phyloP scores from a whole-genome alignment of 2,888 invertebrate genomes.

The Zaprionus obscuricornis region DNA sequence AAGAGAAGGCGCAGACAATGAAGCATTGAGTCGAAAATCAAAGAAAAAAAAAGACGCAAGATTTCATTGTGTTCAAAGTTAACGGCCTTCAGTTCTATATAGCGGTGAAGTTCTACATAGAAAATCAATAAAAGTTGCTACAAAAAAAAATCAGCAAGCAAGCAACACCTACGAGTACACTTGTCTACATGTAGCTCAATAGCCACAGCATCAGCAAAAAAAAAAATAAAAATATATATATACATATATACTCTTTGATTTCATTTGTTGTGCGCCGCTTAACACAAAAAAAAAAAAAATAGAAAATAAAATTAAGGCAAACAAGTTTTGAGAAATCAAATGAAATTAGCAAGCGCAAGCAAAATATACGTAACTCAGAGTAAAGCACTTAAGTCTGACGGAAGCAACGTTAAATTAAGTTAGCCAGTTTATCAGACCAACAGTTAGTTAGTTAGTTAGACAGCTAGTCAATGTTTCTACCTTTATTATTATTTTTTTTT shows the following conservation, averaged over 20 bases:
- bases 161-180: slow-evolving; percentile 56
- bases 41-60: slow-evolving; percentile 6
- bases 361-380: too few species aligned
- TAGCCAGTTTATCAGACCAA: too few species aligned
- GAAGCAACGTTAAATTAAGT: too few species aligned
- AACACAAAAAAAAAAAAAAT: slow-evolving; percentile 3
- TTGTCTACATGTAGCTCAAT: too few species aligned
- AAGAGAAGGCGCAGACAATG: slow-evolving; percentile 22
- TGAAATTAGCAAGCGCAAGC: slow-evolving; percentile 42
- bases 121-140: slow-evolving; percentile 27
- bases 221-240: too few species aligned
- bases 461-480: too few species aligned
- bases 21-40: slow-evolving; percentile 27
- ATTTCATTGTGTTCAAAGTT: slow-evolving; percentile 37
- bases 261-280: slow-evolving; percentile 55
- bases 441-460: slow-evolving; percentile 20
- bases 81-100: slow-evolving; percentile 61
- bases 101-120: slow-evolving; percentile 15
- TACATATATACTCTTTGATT: slow-evolving; percentile 51
- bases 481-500: slow-evolving; percentile 38
- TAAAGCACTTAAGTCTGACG: slow-evolving; percentile 39
- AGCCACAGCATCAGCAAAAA: slow-evolving; percentile 24
- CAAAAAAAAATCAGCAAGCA: slow-evolving; percentile 16
- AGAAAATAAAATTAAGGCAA: slow-evolving; percentile 13
- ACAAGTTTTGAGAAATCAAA: slow-evolving; percentile 37